Base-by-base conservation (phyloP, 1,140 invertebrate species). In the Cataglyphis hispanica region DNA sequence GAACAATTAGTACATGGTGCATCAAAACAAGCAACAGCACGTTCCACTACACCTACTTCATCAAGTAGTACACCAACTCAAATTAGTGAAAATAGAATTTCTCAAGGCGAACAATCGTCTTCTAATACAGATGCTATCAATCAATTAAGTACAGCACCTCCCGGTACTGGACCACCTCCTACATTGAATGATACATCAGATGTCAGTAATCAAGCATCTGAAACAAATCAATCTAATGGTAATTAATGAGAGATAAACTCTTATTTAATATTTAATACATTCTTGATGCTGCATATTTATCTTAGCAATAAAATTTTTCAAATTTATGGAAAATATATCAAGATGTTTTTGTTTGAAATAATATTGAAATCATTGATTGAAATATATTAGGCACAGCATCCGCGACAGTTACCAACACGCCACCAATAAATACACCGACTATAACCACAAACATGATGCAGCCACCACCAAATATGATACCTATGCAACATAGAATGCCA, bases 401-500 rank as follows among this genome's bases (percentile, higher is more conserved):
- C 80, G 78, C 87, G 78, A 72, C 91, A 56, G 91, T 92, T 2
- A 89, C 94, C 80, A 91, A 90, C 91, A 88, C 95, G 78, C 84
- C 95, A 86, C 22, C 89, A 81, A 92, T 83, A 88, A 95, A 81
- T 90, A 95, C 87, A 86, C 91, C 92, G 25, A 66, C 93, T 13
- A 92, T 94, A 53, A 93, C 93, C 84, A 91, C 95, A n/a, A 96
- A 95, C 76, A 95, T 95, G 88, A 95, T 96, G 93, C 95, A 95
- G 91, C 95, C 96, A 19, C 95, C 95, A n/a, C 95, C 95, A 40
- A 95, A 95, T 85, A 95, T 95, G 94, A 94, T 96, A 88, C 95
- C 95, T 67, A 96, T 96, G 86, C 95, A 95, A 61, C 96, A 95
- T 43, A 95, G 96, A 61, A 96, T 97, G 95, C 96, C 96, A 84